Base-by-base conservation (phyloP, 2,888 invertebrate genomes). In the Chouioia cunea region DNA sequence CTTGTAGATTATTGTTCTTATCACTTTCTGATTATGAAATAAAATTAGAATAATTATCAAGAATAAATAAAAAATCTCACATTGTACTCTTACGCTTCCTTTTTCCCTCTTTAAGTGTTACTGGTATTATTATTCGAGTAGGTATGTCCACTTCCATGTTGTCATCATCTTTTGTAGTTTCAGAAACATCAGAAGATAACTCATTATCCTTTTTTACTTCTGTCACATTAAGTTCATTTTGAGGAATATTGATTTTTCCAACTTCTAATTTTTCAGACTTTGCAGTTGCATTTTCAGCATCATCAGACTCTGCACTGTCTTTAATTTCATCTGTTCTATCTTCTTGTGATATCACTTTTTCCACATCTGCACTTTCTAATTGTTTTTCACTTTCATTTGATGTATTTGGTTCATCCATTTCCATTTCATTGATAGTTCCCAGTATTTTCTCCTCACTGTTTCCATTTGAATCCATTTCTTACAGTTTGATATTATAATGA, bases 61-160 rank as follows among this genome's bases (percentile, higher is more conserved):
- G 2, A 43, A 27, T 15, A 47, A 64, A 59, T 15, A 14, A 15
- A 20, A 2, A 64, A 56, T 74, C 76, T 79, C 65, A 82, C 83
- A 65, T 77, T 54, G 76, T 50, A 64, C 69, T 78, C 74, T 75
- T 79, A 57, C 79, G 77, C 72, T 82, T 83, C 66, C 81, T 78
- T 68, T 77, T 81, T 15, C 74, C 65, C 50, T 76, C 62, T 52
- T 62, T 71, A 46, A 23, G 15, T 53, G 47, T 14, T 52, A 47
- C 10, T 14, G 63, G 36, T 46, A 23, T 54, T 27, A n/a, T 14
- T 3, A 14, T 27, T 46, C 20, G n/a, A 57, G 23, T 22, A 43
- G 62, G 50, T 46, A 50, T 65, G 15, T 69, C 65, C 22, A 69
- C 43, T 47, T 63, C 46, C 44, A 53, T n/a, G 58, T 10, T 58